Evolutionary conservation across 2,113 vertebrate species (phyloP).

Genomic region (Bubalus kerabau): DNA sequence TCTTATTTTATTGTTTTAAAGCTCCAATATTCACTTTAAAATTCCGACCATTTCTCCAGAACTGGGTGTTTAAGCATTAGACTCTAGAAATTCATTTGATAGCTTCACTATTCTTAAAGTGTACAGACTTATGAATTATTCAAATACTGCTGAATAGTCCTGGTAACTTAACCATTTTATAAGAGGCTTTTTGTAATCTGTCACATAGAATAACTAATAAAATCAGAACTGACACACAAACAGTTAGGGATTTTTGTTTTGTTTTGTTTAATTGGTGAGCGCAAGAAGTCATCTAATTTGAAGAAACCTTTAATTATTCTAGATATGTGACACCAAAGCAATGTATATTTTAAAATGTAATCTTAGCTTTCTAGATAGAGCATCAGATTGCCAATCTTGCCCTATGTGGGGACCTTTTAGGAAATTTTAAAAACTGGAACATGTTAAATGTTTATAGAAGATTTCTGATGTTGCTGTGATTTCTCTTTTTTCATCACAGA

Average conservation of each 20-base stretch:
- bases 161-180: not conserved
- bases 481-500: not conserved
- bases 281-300: not conserved
- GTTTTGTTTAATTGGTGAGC: not conserved
- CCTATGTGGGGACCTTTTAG: not conserved
- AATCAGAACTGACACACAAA: not conserved
- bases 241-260: not conserved
- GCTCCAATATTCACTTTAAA: not conserved
- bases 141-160: not conserved
- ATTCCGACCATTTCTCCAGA: not conserved
- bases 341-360: not conserved
- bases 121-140: not conserved
- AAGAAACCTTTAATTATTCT: not conserved
- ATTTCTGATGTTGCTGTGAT: not conserved
- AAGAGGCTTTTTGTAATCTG: not conserved
- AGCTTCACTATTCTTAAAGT: not conserved
- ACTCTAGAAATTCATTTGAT: not conserved
- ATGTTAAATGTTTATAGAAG: not conserved
- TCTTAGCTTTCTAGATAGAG: not conserved
- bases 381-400: not conserved
- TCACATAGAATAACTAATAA: not conserved
- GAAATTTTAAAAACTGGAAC: constrained; percentile 8
- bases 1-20: constrained; percentile 65
- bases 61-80: not conserved
- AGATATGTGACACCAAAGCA: not conserved